Evolutionary conservation across 2,113 vertebrate genomes (phyloP).

Genomic region (Engystomops pustulosus): DNA sequence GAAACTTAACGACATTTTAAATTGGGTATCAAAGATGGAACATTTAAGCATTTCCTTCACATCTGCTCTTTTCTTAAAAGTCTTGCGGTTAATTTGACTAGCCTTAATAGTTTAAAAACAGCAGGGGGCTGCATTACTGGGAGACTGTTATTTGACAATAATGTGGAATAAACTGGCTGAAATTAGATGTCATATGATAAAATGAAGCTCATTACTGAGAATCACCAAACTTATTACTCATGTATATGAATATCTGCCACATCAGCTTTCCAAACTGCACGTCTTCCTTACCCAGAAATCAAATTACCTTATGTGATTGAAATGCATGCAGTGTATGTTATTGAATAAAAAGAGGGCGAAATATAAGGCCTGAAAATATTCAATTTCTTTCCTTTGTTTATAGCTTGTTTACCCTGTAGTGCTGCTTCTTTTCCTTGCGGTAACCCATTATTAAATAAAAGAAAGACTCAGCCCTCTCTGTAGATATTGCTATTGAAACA

Average conservation of each 20-base stretch:
- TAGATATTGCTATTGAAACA: background rate
- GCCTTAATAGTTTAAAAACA: constrained; percentile 50
- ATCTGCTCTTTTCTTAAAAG: constrained; percentile 49
- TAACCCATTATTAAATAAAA: constrained; percentile 37
- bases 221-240: constrained; percentile 48
- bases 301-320: constrained; percentile 46
- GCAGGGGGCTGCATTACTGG: constrained; percentile 46
- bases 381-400: constrained; percentile 42
- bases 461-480: constrained; percentile 6
- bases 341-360: constrained; percentile 52
- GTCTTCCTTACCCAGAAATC: constrained; percentile 51
- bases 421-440: background rate
- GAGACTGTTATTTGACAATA: constrained; percentile 54
- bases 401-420: constrained; percentile 43
- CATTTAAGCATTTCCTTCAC: constrained; percentile 36
- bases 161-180: constrained; percentile 53
- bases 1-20: constrained; percentile 51
- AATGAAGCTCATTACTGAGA: constrained; percentile 53
- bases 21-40: constrained; percentile 51
- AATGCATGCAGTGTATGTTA: constrained; percentile 42
- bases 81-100: constrained; percentile 45
- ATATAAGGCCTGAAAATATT: constrained; percentile 44
- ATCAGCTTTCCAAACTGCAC: constrained; percentile 49
- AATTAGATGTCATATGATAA: constrained; percentile 56
- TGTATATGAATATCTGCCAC: constrained; percentile 56